These are phyloP conservation scores for Antechinus flavipes DNA, from an alignment of 2,113 vertebrate species.

Conservation along the genomic window DNA sequence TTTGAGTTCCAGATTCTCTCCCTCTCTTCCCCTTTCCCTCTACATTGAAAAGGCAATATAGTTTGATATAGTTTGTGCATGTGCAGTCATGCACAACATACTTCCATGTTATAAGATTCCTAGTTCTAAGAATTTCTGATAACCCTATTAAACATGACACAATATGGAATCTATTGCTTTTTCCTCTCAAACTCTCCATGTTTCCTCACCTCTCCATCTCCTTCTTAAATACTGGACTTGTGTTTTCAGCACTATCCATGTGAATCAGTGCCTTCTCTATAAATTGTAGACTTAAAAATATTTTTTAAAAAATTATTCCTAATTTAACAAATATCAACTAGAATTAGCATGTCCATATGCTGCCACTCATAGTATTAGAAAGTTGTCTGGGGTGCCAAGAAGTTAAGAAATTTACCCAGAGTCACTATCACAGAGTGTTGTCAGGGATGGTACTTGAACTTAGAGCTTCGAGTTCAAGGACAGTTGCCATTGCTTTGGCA, in stretches of 20 bases:
- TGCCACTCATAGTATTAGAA: not conserved
- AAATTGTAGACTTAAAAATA: not conserved
- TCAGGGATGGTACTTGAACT: not conserved
- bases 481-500: not conserved
- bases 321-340: not conserved
- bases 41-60: constrained; percentile 12
- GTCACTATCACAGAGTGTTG: not conserved
- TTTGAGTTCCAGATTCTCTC: too few species aligned
- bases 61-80: constrained; percentile 10
- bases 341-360: not conserved
- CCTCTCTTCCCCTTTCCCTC: too few species aligned
- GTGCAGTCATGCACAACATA: too few species aligned
- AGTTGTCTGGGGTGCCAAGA: not conserved
- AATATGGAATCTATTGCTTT: not conserved
- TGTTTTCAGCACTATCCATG: not conserved
- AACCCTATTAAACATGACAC: not conserved
- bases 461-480: not conserved
- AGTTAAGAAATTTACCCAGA: not conserved
- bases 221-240: not conserved
- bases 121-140: not conserved
- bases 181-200: not conserved
- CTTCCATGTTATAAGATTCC: not conserved
- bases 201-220: not conserved
- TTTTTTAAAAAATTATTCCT: not conserved
- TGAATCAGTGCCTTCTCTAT: not conserved